Percentiles rank a stretch among this genome's conserved stretches.
Evolutionary conservation across 2,113 vertebrate species (phyloP).

Genomic region (Sarotherodon lohbergeri): DNA sequence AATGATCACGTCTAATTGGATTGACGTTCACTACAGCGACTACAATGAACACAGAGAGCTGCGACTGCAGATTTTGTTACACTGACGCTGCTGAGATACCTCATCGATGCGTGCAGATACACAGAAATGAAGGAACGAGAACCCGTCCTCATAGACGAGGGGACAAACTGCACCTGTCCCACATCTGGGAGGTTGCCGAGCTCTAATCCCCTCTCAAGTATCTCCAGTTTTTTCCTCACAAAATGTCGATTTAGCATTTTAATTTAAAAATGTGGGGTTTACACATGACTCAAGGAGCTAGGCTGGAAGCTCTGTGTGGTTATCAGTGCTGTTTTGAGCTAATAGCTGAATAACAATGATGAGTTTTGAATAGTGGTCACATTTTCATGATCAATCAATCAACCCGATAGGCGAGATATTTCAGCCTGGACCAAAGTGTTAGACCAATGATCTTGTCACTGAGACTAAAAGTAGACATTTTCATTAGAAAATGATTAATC

Average conservation of each 20-base stretch:
- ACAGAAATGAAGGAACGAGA: background rate
- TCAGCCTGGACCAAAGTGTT: background rate
- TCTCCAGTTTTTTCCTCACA: background rate
- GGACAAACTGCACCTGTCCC: background rate
- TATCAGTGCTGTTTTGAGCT: background rate
- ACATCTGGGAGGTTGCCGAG: background rate
- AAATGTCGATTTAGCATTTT: background rate
- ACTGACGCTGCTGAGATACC: background rate
- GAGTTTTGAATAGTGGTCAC: background rate
- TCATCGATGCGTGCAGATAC: background rate
- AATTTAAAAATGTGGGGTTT: background rate
- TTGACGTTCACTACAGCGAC: background rate
- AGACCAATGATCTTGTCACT: background rate
- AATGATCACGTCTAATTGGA: conserved; percentile 10
- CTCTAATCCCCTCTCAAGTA: background rate
- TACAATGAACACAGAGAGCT: background rate
- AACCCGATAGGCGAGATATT: background rate
- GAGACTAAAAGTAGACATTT: background rate
- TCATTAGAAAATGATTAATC: background rate
- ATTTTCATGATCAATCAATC: background rate
- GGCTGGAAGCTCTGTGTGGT: background rate
- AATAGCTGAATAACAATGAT: background rate
- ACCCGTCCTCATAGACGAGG: background rate
- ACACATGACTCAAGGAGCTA: background rate
- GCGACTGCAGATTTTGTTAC: background rate